Base-by-base conservation (phyloP, 2,113 vertebrate genomes). In the Genyomyrus donnyi region DNA sequence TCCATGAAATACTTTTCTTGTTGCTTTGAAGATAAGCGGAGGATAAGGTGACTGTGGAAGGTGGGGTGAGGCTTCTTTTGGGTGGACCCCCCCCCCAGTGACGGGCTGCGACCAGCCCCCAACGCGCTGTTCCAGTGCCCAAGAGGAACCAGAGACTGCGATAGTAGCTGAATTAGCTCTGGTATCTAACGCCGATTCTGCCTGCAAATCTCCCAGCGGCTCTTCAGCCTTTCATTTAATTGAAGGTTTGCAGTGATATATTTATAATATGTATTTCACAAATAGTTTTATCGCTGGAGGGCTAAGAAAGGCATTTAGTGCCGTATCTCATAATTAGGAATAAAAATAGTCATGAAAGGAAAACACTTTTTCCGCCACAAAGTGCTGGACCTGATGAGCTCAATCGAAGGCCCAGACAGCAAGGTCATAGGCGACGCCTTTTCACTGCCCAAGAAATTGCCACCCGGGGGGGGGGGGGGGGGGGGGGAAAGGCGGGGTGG, bases 271-370 rank as follows among this genome's bases (percentile, higher is more conserved):
- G 35, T 85, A 24, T 87, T 92, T 92, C 90, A 90, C 90, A 91
- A 92, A 93, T 92, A 91, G 91, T 91, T 88, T 92, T 80, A 49
- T 92, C 83, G 90, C 91, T 24, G 46, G 49, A 86, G 90, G 90
- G 86, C 88, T 91, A 90, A 91, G 86, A 90, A 90, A 84, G 85
- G 90, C 66, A 89, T 92, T 92, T 92, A 92, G 90, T 89, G 87
- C 91, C 77, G 90, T 90, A 92, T 93, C 91, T 90, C 90, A 91
- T 93, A 92, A 93, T 93, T 92, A 92, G 90, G 90, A 87, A 84
- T 90, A 90, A 90, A 91, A 90, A 85, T 89, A 85, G 74, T 56
- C 39, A 24, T 21, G 74, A 70, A 83, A 48, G 39, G 19, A 35
- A 53, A 46, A 66, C 1, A 31, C 24, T 24, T 86, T 88, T 53